phyloP scores from a whole-genome alignment of 2,113 vertebrate species.

The Hippopotamus amphibius region DNA sequence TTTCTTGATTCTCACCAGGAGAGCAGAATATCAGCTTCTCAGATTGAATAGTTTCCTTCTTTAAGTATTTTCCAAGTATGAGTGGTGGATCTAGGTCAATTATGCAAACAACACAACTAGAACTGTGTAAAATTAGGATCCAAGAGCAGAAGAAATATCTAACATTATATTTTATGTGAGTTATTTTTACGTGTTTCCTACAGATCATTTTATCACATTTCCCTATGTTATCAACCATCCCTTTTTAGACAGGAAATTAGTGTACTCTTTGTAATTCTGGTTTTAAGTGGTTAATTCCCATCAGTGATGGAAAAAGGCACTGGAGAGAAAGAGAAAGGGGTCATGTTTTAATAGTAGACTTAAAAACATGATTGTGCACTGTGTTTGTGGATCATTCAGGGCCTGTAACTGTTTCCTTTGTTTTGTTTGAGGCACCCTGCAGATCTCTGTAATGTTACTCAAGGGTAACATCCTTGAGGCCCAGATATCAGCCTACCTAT shows the following conservation, averaged over 20 bases:
- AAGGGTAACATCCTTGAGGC: too few relatives aligned
- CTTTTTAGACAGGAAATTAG: conserved; percentile 6
- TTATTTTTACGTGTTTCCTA: too few relatives aligned
- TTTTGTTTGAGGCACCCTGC: neutral
- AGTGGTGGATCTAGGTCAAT: neutral
- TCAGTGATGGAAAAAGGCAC: neutral
- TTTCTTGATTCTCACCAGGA: neutral
- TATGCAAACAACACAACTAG: neutral
- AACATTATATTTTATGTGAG: too few relatives aligned
- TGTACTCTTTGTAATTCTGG: neutral
- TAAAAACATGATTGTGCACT: neutral
- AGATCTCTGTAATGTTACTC: neutral
- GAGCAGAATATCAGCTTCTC: neutral
- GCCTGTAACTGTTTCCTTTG: neutral
- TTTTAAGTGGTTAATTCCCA: neutral
- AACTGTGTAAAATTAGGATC: conserved; percentile 48
- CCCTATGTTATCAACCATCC: neutral
- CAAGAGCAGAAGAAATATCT: too few relatives aligned
- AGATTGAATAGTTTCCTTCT: conserved; percentile 27
- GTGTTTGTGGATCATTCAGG: neutral
- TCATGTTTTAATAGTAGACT: neutral
- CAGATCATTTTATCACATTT: conserved; percentile 38
- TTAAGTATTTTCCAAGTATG: conserved; percentile 23
- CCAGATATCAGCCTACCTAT: accelerated
- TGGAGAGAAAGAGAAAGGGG: neutral